A percentile compares a stretch with the other conserved stretches of the same genome.
These are phyloP conservation scores for Lepidurus couesii DNA, from an alignment of 1,140 invertebrate species.

Conservation along the genomic window DNA sequence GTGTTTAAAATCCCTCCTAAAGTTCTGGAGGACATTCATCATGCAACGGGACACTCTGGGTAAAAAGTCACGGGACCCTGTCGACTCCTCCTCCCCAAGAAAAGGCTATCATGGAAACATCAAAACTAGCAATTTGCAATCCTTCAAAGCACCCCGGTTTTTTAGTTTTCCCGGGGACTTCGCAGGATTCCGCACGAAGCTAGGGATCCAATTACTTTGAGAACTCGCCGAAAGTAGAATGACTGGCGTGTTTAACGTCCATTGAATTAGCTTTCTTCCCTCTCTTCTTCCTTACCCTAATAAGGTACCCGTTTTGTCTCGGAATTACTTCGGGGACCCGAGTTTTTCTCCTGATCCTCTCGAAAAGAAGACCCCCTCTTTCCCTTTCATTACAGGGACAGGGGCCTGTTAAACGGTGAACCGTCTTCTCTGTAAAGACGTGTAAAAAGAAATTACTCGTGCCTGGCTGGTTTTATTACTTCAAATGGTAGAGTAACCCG, in stretches of 20 bases:
- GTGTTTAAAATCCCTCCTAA: background rate
- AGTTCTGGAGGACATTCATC: background rate
- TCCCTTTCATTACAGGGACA: conserved; percentile 6
- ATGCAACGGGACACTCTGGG: background rate
- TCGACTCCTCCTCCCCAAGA: background rate
- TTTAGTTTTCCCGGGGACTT: background rate
- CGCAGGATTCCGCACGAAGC: background rate
- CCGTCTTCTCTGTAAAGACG: background rate
- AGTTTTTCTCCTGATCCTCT: background rate
- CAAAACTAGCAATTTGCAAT: conserved; percentile 16
- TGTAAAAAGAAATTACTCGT: background rate
- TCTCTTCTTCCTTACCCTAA: background rate
- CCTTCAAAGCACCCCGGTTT: background rate
- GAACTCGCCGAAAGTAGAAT: background rate
- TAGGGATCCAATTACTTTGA: background rate
- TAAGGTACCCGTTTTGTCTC: background rate
- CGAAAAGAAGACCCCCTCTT: background rate
- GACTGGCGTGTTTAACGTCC: background rate
- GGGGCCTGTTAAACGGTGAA: background rate
- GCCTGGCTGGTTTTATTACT: background rate
- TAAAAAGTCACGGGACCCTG: background rate
- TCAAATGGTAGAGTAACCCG: too few species aligned
- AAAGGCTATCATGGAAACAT: background rate
- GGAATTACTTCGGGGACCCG: background rate
- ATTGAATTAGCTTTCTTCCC: conserved; percentile 3